Evolutionary conservation across 2,113 vertebrate genomes (phyloP), one percentile per base, ranked within the genome.

Genomic region (Myodes glareolus): DNA sequence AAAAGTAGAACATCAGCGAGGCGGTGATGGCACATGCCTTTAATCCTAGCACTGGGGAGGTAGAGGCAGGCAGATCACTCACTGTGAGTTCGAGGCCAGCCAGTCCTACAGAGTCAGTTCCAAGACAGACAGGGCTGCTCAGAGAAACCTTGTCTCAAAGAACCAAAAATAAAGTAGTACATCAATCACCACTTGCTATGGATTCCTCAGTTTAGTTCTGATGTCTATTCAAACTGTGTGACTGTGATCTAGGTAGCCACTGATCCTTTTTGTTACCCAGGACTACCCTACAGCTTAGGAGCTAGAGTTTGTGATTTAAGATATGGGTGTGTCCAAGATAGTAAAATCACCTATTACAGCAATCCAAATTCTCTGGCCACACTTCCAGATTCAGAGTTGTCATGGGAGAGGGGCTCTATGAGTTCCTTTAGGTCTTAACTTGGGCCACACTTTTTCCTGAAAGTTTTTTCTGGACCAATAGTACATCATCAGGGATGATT

Each of bases 231-330:
- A 84, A 9, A 36, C 90, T 96, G 80, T 92, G 67, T 92, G 67
- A 42, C 89, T 89, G 0, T 88, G 36, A 80, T 91, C 31, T 72
- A 76, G 29, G 63, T 68, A 55, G n/a, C 65, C 45, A 88, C 5
- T 76, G 91, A 77, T 94, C 33, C 88, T 58, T 88, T 82, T 84
- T 95, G 52, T 95, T 95, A 93, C 77, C 72, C 67, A 73, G 87
- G 76, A 93, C 82, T 19, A 13, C 92, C 81, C 95, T 91, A 91
- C 14, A 92, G 50, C 91, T 93, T 3, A 75, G 52, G 77, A n/a
- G 17, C n/a, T 58, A 68, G 52, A 19, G 42, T 94, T 88, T 92
- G 17, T 96, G 61, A 75, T 36, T 91, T 75, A 85, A 95, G 29
- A 13, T 63, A 7, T 45, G 1, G 39, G 61, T 29, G 14, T 67